Base-by-base conservation (phyloP, 2,113 vertebrate genomes). In the Cheirogaleus medius region DNA sequence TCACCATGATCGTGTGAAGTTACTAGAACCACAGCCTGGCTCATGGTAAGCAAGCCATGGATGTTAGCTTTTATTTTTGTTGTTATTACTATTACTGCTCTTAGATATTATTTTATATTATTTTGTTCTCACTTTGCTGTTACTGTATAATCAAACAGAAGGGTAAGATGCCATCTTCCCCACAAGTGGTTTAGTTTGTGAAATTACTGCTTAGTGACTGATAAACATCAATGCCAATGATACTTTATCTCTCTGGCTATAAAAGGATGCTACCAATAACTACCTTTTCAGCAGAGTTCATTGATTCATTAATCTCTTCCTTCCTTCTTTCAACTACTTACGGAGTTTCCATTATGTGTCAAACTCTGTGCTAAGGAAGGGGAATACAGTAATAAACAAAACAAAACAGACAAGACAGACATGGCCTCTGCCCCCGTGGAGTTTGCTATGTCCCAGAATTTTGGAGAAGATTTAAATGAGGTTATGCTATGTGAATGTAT, bases 1-100 rank as follows among this genome's bases (percentile, higher is more conserved):
- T 29, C 6, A 34, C 44, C 8, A 9, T 6, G 12, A n/a, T 42
- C 1, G 0, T 8, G 1, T 42, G 37, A 32, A 32, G 25, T 21
- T 32, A 23, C 27, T 13, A 42, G 34, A 66, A 25, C 52, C 52
- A 74, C 73, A 56, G 42, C 14, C 23, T 83, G 39, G 42, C 44
- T 78, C 49, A 4, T 15, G n/a, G 54, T 32, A 9, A 49, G n/a
- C n/a, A 15, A 23, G 4, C n/a, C 69, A 17, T 4, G 32, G 15
- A 29, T 2, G 21, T 13, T 39, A 76, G 20, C 9, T 47, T 81
- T 39, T 21, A 10, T 56, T 47, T 5, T 25, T 21, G 10, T 3
- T 37, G 14, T n/a, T 52, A 3, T 39, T 32, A 29, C 63, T 47
- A 23, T 7, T 20, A 18, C 7, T 39, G 21, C 9, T 76, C 4